These are phyloP conservation scores for Xyliphius kryptos DNA, from an alignment of 2,113 vertebrate genomes.

Conservation along the genomic window DNA sequence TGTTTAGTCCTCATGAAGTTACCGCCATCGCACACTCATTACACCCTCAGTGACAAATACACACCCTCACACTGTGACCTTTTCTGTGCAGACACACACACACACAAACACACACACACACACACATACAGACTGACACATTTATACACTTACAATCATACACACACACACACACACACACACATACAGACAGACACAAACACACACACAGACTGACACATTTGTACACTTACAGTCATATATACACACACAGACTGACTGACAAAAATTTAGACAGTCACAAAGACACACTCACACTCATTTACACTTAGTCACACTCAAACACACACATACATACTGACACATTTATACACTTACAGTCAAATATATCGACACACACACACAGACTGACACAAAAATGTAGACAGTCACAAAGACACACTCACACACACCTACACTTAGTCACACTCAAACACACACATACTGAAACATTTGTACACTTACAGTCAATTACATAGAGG, in stretches of 20 bases:
- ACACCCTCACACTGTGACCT: neutral
- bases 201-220: neutral
- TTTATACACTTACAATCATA: neutral
- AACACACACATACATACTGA: neutral
- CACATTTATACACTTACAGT: neutral
- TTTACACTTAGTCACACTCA: neutral
- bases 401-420: neutral
- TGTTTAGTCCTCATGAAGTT: slow-evolving; percentile 46
- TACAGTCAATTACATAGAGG: too few relatives aligned
- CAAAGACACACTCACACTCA: too few relatives aligned
- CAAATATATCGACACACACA: too few relatives aligned
- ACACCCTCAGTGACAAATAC: slow-evolving; percentile 9
- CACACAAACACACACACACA: neutral
- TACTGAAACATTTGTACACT: neutral
- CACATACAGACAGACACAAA: neutral
- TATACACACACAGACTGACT: too few relatives aligned
- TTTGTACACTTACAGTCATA: too few relatives aligned
- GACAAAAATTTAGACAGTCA: too few relatives aligned
- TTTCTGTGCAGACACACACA: neutral
- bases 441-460: too few relatives aligned
- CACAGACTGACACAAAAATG: too few relatives aligned
- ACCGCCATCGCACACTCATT: slow-evolving; percentile 30
- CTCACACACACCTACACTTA: neutral
- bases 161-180: too few relatives aligned
- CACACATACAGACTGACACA: neutral